Conservation (phyloP, 1,140 invertebrate genomes). For the Thalassaphorura encarpata region DNA sequence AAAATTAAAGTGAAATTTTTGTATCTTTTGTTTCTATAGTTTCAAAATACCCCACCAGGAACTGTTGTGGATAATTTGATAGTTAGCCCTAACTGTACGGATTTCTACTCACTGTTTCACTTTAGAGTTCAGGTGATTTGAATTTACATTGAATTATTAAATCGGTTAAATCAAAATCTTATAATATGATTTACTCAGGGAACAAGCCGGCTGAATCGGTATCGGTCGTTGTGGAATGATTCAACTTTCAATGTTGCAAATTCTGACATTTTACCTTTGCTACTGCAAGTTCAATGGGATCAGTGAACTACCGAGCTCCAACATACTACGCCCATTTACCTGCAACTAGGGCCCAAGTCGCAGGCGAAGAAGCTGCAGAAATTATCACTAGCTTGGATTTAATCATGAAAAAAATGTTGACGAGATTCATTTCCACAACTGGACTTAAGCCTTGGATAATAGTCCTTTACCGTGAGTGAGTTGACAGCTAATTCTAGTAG, state of each 20-base stretch:
- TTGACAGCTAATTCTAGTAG: slow-evolving; percentile 40
- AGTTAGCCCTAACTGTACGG: slow-evolving; percentile 39
- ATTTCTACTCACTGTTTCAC: slow-evolving; percentile 43
- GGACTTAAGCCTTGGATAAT: slow-evolving; percentile 35
- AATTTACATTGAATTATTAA: not conserved
- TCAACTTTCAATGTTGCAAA: slow-evolving; percentile 39
- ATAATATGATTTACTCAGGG: slow-evolving; percentile 35
- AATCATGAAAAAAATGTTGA: slow-evolving; percentile 32
- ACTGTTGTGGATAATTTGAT: slow-evolving; percentile 43
- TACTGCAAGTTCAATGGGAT: slow-evolving; percentile 42
- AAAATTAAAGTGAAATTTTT: slow-evolving; percentile 8
- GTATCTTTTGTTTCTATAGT: slow-evolving; percentile 36
- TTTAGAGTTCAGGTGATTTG: slow-evolving; percentile 37
- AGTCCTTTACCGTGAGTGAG: slow-evolving; percentile 41
- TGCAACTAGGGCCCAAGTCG: slow-evolving; percentile 50
- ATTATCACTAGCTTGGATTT: slow-evolving; percentile 32
- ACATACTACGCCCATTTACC: slow-evolving; percentile 90
- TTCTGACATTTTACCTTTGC: slow-evolving; percentile 43
- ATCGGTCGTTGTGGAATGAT: slow-evolving; percentile 44
- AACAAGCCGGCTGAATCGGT: slow-evolving; percentile 43
- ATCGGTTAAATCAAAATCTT: slow-evolving; percentile 38
- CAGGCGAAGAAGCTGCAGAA: slow-evolving; percentile 23
- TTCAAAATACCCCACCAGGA: slow-evolving; percentile 43
- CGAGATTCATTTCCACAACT: slow-evolving; percentile 22
- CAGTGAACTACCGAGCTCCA: slow-evolving; percentile 57